phyloP scores from a whole-genome alignment of 2,113 vertebrate species.

The Neofelis nebulosa region DNA sequence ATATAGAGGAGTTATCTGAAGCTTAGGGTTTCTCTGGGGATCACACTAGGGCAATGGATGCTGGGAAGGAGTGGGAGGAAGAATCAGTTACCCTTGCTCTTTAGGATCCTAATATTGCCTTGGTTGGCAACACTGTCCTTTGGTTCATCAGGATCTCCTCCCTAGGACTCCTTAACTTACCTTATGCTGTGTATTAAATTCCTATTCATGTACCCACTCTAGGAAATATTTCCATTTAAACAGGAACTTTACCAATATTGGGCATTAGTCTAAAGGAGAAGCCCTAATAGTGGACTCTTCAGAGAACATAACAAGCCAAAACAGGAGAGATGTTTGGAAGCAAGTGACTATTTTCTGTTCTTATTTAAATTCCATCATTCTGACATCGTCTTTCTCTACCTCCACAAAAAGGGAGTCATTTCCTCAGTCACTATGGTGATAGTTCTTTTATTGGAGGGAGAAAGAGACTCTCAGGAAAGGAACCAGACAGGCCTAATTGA shows the following conservation, averaged over 20 bases:
- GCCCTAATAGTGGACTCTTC: neutral
- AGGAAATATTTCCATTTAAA: neutral
- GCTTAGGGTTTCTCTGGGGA: neutral
- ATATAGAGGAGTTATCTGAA: neutral
- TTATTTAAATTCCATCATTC: neutral
- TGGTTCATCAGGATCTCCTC: neutral
- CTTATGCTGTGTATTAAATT: neutral
- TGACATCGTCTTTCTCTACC: neutral
- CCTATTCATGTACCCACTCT: neutral
- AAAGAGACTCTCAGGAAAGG: neutral
- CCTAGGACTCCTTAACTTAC: neutral
- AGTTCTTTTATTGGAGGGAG: neutral
- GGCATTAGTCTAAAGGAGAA: neutral
- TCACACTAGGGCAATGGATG: neutral
- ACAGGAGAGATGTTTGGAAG: neutral
- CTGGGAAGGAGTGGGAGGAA: neutral
- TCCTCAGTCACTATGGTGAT: neutral
- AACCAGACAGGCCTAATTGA: neutral
- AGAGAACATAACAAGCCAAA: neutral
- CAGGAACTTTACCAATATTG: neutral
- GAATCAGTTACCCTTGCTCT: neutral
- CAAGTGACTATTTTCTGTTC: neutral
- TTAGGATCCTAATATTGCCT: neutral
- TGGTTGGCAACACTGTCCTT: neutral
- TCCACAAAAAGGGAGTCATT: neutral